Base-by-base conservation (phyloP, 2,888 invertebrate species). In the Campoplex capitator region DNA sequence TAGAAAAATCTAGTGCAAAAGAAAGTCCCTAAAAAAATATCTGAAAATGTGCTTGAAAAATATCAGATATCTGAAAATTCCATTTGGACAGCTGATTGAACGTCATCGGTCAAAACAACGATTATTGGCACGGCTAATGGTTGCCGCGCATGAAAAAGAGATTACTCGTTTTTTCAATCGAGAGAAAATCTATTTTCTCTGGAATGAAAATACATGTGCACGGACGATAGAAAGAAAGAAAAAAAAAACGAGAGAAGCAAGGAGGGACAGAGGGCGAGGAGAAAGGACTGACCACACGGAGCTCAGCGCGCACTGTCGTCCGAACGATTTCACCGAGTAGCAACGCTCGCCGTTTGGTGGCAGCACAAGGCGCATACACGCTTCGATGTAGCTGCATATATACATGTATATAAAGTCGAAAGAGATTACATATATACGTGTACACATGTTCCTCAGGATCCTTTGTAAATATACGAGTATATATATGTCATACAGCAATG, bases 191-290 rank as follows among this genome's bases (percentile, higher is more conserved):
- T 75, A 84, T 87, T 84, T 84, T 87, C 76, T 75, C 84, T 84
- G 84, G 82, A 81, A 84, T 87, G 87, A 87, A 84, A 38, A 4
- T 81, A 84, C 86, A 84, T 87, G 84, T 84, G 81, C 81, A 81
- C 81, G 81, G 58, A 84, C 74, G 76, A 80, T 65, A 70, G 67
- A 73, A 67, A 62, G 48, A 48, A 62, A 73, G 77, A 23, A 23
- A 23, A 23, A 23, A 23, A 23, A 0, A 23, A n/a, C n/a, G 71
- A 42, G 67, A 54, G 54, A 54, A 79, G 71, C 74, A 54, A 75
- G 56, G 76, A 65, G 83, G 73, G 83, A 11, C 54, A 56, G 74
- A 65, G 73, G 79, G 35, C 62, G 54, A 23, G 23, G 23, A 23
- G 23, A 23, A 42, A 23, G 28, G 62, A 38, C 32, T 76, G 38